These are phyloP conservation scores for Turritopsis rubra DNA, from an alignment of 30 jellyfish, hydroid and myxozoan species.

Conservation along the genomic window DNA sequence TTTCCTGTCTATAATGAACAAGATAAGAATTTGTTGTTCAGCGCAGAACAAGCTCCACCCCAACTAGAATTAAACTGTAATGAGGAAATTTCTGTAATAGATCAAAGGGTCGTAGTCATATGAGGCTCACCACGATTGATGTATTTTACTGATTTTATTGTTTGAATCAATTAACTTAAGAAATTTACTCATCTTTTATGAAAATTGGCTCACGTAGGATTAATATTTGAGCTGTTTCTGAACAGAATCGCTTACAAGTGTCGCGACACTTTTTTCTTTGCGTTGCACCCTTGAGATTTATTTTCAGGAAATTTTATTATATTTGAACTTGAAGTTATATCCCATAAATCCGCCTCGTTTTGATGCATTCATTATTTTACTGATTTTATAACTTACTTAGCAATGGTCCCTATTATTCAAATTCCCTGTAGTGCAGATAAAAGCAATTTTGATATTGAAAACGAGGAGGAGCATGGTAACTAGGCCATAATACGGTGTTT, in stretches of 20 bases:
- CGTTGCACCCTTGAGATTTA: too few species aligned
- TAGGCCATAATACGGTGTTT: too few species aligned
- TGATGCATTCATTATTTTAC: too few species aligned
- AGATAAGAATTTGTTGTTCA: background rate
- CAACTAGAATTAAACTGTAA: background rate
- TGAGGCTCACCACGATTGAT: background rate
- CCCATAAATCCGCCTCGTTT: too few species aligned
- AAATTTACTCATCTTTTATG: background rate
- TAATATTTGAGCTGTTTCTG: background rate
- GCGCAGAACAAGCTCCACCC: background rate
- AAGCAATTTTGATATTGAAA: too few species aligned
- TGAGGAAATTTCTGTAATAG: background rate
- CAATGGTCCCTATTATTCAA: too few species aligned
- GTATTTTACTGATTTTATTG: background rate
- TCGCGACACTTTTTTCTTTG: background rate
- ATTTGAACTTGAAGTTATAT: too few species aligned
- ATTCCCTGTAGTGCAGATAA: too few species aligned
- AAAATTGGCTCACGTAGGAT: background rate
- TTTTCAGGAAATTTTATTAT: too few species aligned
- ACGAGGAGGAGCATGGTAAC: too few species aligned
- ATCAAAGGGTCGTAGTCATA: background rate
- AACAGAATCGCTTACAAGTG: background rate
- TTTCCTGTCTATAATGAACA: background rate
- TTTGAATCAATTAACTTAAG: background rate
- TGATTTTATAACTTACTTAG: too few species aligned